These are phyloP conservation scores for Ochotona princeps DNA, from an alignment of 2,113 vertebrate genomes.

Conservation along the genomic window DNA sequence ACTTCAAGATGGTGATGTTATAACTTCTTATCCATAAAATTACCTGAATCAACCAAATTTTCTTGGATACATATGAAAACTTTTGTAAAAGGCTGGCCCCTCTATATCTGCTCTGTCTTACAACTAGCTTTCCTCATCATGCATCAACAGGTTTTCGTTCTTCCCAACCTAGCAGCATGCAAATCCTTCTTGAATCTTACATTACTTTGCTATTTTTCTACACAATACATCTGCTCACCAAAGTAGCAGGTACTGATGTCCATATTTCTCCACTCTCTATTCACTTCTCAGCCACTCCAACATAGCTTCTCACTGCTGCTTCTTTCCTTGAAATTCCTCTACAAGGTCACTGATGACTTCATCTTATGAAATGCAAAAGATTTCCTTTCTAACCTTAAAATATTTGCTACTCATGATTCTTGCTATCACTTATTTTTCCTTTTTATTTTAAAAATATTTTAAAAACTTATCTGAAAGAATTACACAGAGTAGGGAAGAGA, in stretches of 20 bases:
- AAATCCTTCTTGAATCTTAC: not conserved
- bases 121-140: not conserved
- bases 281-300: not conserved
- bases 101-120: not conserved
- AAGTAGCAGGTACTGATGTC: not conserved
- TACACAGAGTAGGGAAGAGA: no score
- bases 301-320: not conserved
- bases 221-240: not conserved
- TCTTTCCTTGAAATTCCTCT: not conserved
- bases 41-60: not conserved
- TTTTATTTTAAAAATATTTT: not conserved
- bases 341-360: not conserved
- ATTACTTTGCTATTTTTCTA: not conserved
- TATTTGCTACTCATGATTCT: not conserved
- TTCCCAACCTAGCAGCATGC: no score
- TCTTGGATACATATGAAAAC: not conserved
- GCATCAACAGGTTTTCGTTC: not conserved
- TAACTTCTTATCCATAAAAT: not conserved
- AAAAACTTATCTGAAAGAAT: no score
- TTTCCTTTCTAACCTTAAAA: not conserved
- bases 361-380: not conserved
- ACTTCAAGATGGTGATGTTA: not conserved
- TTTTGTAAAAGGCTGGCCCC: not conserved
- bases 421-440: not conserved
- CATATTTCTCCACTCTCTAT: not conserved